Evolutionary conservation across 1,140 invertebrate species (phyloP).

Genomic region (Coptotermes formosanus): DNA sequence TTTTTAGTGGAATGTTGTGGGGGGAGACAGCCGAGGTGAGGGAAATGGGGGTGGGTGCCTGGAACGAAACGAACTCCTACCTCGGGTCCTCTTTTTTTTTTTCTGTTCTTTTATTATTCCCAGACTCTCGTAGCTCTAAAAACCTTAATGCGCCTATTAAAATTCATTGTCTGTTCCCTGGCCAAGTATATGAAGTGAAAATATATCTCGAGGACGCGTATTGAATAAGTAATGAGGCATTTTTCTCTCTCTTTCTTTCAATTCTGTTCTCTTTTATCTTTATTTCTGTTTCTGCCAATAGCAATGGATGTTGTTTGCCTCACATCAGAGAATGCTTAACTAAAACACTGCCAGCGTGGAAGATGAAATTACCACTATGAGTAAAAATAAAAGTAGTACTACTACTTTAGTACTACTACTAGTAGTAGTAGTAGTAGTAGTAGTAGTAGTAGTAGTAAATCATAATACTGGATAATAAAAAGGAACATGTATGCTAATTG

Average conservation of each 20-base stretch:
- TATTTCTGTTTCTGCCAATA: slow-evolving; percentile 17
- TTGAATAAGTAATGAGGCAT: slow-evolving; percentile 24
- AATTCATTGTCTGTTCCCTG: slow-evolving; percentile 30
- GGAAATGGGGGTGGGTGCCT: background rate
- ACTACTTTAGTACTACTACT: no score
- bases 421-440: no score
- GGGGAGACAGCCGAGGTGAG: background rate
- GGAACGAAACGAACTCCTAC: slow-evolving; percentile 23
- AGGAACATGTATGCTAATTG: no score
- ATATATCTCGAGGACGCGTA: slow-evolving; percentile 25
- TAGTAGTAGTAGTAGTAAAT: no score
- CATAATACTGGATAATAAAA: no score
- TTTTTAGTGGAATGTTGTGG: background rate
- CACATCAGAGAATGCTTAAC: background rate
- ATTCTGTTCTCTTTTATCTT: slow-evolving; percentile 1
- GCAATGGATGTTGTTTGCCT: slow-evolving; percentile 13
- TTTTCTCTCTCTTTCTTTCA: background rate
- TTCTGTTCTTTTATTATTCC: background rate
- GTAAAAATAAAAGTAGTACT: no score
- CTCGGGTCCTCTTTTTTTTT: background rate
- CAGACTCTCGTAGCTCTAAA: slow-evolving; percentile 20
- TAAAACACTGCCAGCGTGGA: background rate
- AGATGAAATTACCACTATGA: no score
- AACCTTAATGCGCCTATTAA: slow-evolving; percentile 30
- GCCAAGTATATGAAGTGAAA: slow-evolving; percentile 30